Evolutionary conservation across 2,113 vertebrate genomes (phyloP), one percentile per base, ranked within the genome.

Genomic region (Aramus guarauna): DNA sequence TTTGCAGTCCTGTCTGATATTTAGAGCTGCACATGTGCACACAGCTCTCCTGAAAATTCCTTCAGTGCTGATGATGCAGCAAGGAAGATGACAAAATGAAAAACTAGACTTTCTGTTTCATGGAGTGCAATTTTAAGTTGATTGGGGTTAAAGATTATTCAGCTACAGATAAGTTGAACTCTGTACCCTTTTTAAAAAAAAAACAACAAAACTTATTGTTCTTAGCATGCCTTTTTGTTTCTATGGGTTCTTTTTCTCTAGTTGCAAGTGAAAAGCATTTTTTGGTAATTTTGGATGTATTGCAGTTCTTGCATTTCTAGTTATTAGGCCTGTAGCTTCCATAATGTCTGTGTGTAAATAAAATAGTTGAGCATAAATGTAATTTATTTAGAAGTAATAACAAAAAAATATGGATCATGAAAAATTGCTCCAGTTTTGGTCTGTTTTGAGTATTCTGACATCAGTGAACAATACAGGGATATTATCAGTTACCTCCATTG

Each of bases 161-260:
- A 64, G 83, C 73, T 78, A 9, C 71, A 81, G 76, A 96, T 67
- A 76, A 91, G 83, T 73, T 96, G 83, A 97, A 95, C 87, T 96
- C 96, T 85, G 37, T 91, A 95, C 62, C 75, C 48, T 58, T 89
- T 89, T 89, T 95, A 94, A 94, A 43, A 89, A 96, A 94, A 85
- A 22, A 29, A n/a, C n/a, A 12, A 11, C 39, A 12, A n/a, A n/a
- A n/a, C n/a, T n/a, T 75, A 60, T 95, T 96, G 98, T 97, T 98
- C 94, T 96, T 97, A 85, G 84, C 86, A 55, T 85, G 80, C 88
- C 66, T 29, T 96, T 97, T 97, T 97, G 74, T 97, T 97, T 97
- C 95, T 60, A n/a, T 91, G 86, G 39, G 87, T 95, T 96, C 59
- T 68, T 66, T 94, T 89, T 86, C 75, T 95, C 26, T 91, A 86